Evolutionary conservation across 1,140 invertebrate genomes (phyloP).

Genomic region (Geopemphigus sp.): DNA sequence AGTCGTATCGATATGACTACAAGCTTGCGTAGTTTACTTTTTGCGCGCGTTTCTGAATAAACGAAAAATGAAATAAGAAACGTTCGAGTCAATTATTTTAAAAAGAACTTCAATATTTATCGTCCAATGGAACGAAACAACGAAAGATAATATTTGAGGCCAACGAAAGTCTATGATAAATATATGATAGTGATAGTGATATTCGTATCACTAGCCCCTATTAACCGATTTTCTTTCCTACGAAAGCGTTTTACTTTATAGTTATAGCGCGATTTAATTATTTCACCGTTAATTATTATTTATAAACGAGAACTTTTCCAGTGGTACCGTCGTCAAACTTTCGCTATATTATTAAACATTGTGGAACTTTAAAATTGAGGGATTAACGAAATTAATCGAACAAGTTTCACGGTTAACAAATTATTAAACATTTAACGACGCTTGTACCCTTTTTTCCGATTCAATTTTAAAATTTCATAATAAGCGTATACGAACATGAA

Average conservation of each 20-base stretch:
- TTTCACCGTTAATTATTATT: conserved; percentile 21
- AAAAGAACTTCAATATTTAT: no score
- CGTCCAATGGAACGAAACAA: no score
- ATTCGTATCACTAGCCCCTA: not conserved
- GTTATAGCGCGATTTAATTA: conserved; percentile 21
- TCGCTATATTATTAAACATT: not conserved
- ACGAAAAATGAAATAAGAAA: no score
- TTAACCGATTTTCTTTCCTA: not conserved
- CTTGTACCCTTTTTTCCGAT: no score
- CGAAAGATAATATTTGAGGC: no score
- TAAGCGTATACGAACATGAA: no score
- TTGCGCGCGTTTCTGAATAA: no score
- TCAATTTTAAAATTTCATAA: no score
- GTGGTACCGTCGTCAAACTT: conserved; percentile 3
- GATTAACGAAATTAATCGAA: conserved; percentile 7
- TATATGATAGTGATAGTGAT: no score
- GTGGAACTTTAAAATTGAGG: not conserved
- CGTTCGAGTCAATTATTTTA: no score
- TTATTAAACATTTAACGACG: not conserved
- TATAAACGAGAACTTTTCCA: conserved; percentile 14
- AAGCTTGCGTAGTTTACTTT: no score
- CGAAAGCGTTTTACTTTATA: not conserved
- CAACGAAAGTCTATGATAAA: not conserved
- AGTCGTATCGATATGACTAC: no score
- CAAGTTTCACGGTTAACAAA: not conserved